phyloP scores from a whole-genome alignment of 2,113 vertebrate species.

The Gobiocypris rarus region DNA sequence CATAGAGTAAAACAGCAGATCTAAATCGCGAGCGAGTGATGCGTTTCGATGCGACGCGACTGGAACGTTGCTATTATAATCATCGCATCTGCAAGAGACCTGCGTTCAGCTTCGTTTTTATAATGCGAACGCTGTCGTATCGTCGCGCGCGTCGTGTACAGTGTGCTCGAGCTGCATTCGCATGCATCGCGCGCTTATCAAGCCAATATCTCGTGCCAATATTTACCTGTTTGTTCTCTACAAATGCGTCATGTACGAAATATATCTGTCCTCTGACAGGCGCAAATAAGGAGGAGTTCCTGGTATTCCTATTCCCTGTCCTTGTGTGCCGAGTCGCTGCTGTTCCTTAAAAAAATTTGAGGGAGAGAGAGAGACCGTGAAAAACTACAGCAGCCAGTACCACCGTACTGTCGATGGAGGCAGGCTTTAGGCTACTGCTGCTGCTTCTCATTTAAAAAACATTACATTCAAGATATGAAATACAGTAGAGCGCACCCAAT shows the following conservation, averaged over 20 bases:
- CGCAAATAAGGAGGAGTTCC: slow-evolving; percentile 52
- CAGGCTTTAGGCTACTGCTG: slow-evolving; percentile 75
- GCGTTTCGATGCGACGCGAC: slow-evolving; percentile 21
- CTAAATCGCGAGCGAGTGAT: slow-evolving; percentile 1
- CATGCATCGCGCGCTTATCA: slow-evolving; percentile 20
- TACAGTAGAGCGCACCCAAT: slow-evolving; percentile 54
- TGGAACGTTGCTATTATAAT: neutral
- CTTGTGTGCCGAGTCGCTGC: slow-evolving; percentile 62
- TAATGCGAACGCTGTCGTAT: neutral
- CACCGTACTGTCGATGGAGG: slow-evolving; percentile 67
- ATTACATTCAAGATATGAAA: slow-evolving; percentile 60
- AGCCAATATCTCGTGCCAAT: neutral
- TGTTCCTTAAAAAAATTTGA: slow-evolving; percentile 49
- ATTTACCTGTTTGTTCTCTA: slow-evolving; percentile 73
- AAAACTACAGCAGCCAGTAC: slow-evolving; percentile 62
- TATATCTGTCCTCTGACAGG: slow-evolving; percentile 54
- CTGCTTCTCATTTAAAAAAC: slow-evolving; percentile 57
- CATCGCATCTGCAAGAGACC: neutral
- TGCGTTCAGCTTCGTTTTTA: neutral
- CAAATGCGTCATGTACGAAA: slow-evolving; percentile 55
- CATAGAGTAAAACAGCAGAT: slow-evolving; percentile 39
- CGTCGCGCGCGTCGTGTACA: slow-evolving; percentile 15
- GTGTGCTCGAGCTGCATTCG: slow-evolving; percentile 30
- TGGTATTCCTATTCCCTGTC: slow-evolving; percentile 62
- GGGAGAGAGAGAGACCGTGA: slow-evolving; percentile 44